Percentiles rank a stretch among this genome's conserved stretches.
Evolutionary conservation across 2,113 vertebrate species (phyloP).

Genomic region (Pygoscelis adeliae): DNA sequence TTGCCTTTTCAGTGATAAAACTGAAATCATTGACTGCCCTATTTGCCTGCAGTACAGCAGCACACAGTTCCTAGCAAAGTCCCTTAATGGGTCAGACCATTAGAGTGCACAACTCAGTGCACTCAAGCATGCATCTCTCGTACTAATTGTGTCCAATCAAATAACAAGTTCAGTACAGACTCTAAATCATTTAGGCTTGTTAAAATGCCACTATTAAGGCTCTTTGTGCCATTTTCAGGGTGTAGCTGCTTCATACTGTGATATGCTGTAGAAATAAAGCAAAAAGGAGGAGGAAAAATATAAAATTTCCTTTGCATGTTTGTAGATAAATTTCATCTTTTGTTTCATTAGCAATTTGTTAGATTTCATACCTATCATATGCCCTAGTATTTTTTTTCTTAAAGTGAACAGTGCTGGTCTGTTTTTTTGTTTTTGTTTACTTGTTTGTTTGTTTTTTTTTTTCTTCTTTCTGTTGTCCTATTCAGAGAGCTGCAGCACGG

Average conservation of each 20-base stretch:
- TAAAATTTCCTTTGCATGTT: background rate
- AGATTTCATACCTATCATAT: background rate
- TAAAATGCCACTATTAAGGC: conserved; percentile 52
- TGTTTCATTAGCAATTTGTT: background rate
- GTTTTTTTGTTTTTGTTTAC: fast-evolving
- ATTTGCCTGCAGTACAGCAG: background rate
- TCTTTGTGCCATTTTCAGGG: conserved; percentile 38
- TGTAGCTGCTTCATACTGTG: conserved; percentile 11
- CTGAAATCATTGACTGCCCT: conserved; percentile 39
- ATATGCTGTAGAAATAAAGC: conserved; percentile 36
- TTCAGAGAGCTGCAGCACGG: background rate
- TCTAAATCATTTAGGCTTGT: conserved; percentile 60
- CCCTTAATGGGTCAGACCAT: conserved; percentile 1
- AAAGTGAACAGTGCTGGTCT: background rate
- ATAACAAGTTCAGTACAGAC: conserved; percentile 22
- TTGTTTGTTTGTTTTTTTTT: background rate
- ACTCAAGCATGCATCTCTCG: conserved; percentile 31
- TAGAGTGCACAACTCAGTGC: conserved; percentile 30
- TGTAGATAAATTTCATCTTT: background rate
- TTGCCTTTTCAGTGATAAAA: background rate
- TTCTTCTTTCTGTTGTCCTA: background rate
- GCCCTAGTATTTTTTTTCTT: background rate
- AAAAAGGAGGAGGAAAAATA: background rate
- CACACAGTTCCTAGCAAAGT: background rate
- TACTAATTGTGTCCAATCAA: conserved; percentile 66